Conservation (phyloP, 2,113 vertebrate genomes). For the Vulpes ferrilata region DNA sequence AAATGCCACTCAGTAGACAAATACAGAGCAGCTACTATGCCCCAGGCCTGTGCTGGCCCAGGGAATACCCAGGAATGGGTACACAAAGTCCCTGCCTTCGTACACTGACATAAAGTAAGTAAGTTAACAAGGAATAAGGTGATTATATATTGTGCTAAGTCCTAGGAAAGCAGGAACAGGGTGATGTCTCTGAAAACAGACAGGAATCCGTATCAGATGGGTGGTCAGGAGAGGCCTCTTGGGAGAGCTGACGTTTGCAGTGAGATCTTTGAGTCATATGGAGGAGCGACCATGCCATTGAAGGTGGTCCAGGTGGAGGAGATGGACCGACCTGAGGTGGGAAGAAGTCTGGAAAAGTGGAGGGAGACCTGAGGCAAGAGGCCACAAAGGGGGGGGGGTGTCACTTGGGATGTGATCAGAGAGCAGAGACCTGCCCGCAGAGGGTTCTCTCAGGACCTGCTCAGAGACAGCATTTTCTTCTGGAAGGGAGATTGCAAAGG, state of each 20-base stretch:
- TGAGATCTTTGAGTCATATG: background rate
- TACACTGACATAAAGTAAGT: background rate
- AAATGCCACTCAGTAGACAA: background rate
- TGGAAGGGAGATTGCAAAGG: background rate
- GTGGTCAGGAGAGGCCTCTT: background rate
- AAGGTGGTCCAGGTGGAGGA: background rate
- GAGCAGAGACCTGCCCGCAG: background rate
- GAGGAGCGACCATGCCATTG: background rate
- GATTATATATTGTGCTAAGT: background rate
- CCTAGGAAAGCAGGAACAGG: background rate
- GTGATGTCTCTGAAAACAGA: background rate
- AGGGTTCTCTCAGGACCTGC: background rate
- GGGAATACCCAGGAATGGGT: background rate
- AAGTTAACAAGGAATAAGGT: background rate
- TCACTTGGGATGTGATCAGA: background rate
- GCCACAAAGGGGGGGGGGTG: rapidly evolving
- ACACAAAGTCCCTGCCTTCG: background rate
- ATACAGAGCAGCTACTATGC: background rate
- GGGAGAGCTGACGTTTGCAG: background rate
- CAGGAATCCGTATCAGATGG: background rate
- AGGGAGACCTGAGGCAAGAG: background rate
- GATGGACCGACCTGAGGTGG: background rate
- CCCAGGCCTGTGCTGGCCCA: background rate
- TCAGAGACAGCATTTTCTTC: background rate
- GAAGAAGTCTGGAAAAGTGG: background rate